Conservation (phyloP, 2,797 vertebrate genomes). For the Lepus oiostolus region DNA sequence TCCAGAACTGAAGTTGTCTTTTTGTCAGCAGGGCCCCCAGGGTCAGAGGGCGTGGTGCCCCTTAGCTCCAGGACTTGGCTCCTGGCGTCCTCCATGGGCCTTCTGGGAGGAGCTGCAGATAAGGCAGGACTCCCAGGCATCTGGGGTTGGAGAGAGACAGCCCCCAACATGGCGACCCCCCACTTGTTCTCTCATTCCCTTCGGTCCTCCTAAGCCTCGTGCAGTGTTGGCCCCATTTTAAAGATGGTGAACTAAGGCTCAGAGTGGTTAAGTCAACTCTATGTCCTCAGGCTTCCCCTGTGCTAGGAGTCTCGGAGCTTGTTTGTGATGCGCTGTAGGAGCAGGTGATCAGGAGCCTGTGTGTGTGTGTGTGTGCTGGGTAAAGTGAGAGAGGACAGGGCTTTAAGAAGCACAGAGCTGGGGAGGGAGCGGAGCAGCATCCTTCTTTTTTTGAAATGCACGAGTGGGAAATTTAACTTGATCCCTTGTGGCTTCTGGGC, state of each 20-base stretch:
- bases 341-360: not conserved
- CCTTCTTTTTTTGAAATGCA: constrained; percentile 69
- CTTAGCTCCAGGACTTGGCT: not conserved
- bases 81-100: too few relatives aligned
- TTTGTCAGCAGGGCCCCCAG: not conserved
- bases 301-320: not conserved
- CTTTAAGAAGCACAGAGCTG: constrained; percentile 60
- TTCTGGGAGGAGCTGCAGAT: not conserved
- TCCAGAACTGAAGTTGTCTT: not conserved
- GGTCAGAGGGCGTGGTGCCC: not conserved
- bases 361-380: not conserved
- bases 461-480: constrained; percentile 80
- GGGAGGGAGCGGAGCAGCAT: not conserved
- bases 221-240: not conserved
- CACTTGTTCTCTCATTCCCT: not conserved
- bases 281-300: not conserved
- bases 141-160: not conserved
- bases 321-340: not conserved
- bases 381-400: not conserved
- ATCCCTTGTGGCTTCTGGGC: constrained; percentile 81
- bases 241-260: not conserved
- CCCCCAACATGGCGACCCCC: not conserved
- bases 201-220: too few relatives aligned
- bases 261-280: not conserved
- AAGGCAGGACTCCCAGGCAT: not conserved